phyloP scores from a whole-genome alignment of 2,888 invertebrate genomes.

The Fissipunctia ypsillon region DNA sequence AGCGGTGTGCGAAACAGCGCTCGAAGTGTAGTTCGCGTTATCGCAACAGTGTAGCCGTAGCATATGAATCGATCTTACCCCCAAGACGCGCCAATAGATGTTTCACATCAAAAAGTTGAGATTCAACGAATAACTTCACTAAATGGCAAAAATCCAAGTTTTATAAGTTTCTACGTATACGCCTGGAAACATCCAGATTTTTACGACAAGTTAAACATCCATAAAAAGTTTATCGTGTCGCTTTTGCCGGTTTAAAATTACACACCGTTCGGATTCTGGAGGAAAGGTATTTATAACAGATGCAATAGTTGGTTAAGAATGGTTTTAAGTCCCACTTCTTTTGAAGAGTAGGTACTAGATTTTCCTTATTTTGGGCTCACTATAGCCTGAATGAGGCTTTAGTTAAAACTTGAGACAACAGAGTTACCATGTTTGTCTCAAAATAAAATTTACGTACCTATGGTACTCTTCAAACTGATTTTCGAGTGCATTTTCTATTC shows the following conservation, averaged over 20 bases:
- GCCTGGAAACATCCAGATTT: conserved; percentile 6
- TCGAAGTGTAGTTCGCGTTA: no score
- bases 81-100: neutral
- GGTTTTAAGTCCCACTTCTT: conserved; percentile 13
- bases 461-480: conserved; percentile 35
- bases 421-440: conserved; percentile 1
- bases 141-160: neutral
- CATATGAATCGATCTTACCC: neutral
- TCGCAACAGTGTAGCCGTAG: no score
- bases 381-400: neutral
- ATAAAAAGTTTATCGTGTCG: conserved; percentile 12
- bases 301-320: conserved; percentile 39
- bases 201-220: conserved; percentile 21
- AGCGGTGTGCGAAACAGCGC: no score
- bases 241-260: conserved; percentile 13
- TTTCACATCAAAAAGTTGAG: neutral
- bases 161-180: neutral
- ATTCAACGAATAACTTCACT: neutral
- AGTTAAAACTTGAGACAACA: neutral
- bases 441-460: neutral
- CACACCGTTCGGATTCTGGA: neutral
- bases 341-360: conserved; percentile 25
- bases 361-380: neutral
- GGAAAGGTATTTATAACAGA: conserved; percentile 39
- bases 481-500: neutral